Evolutionary conservation across 35 echinoderm and acorn worm species (phyloP).

Genomic region (Anneissia japonica): DNA sequence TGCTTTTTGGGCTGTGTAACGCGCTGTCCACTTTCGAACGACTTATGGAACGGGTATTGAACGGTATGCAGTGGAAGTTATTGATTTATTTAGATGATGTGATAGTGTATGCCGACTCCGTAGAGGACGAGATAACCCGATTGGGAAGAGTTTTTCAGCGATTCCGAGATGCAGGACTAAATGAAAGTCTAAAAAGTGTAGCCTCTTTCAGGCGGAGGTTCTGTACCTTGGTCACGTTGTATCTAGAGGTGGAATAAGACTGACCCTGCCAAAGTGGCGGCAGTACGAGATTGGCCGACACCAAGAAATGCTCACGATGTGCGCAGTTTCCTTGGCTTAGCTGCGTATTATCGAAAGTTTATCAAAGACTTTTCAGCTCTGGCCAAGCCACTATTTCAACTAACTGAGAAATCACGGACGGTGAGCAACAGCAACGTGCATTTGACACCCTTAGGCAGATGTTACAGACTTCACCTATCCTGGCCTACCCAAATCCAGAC

Average conservation of each 20-base stretch:
- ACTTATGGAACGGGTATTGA: conserved; percentile 15
- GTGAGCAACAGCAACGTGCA: background rate
- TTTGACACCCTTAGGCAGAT: conserved; percentile 29
- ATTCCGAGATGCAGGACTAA: conserved; percentile 5
- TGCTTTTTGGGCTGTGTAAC: conserved; percentile 20
- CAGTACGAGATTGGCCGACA: conserved; percentile 30
- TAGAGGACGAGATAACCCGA: conserved; percentile 11
- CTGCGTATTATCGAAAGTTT: conserved; percentile 51
- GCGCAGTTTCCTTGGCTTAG: conserved; percentile 37
- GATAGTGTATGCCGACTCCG: conserved; percentile 15
- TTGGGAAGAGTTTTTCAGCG: conserved; percentile 5
- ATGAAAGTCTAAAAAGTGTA: conserved; percentile 24
- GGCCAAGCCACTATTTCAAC: conserved; percentile 32
- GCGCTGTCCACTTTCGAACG: conserved; percentile 19
- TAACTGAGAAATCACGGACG: conserved; percentile 19
- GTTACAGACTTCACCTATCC: conserved; percentile 4
- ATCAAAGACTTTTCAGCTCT: conserved; percentile 32
- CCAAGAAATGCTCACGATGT: conserved; percentile 29
- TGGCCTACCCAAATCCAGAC: conserved; percentile 22
- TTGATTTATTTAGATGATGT: conserved; percentile 32
- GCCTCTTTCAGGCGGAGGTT: conserved; percentile 30
- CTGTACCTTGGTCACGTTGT: conserved; percentile 36
- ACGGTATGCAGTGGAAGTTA: conserved; percentile 13
- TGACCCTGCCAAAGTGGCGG: conserved; percentile 27
- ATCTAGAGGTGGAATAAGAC: conserved; percentile 18